These are phyloP conservation scores for Hydrolagus affinis DNA, from an alignment of 2,113 vertebrate species.

Conservation along the genomic window DNA sequence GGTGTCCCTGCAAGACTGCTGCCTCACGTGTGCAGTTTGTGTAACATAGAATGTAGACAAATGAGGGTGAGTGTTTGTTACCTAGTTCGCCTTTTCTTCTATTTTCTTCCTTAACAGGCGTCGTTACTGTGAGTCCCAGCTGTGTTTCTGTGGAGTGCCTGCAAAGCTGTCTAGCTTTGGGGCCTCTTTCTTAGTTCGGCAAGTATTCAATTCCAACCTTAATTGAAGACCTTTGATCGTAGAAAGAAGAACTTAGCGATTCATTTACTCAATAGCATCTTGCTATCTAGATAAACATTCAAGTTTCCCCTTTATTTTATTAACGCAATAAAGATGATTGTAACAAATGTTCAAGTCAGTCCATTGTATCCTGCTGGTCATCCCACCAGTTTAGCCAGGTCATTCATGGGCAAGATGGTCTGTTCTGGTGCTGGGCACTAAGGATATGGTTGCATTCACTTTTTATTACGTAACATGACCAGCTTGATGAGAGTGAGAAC, in stretches of 20 bases:
- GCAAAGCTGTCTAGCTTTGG: neutral
- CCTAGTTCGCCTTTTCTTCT: slow-evolving; percentile 34
- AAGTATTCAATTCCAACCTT: neutral
- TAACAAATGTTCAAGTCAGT: neutral
- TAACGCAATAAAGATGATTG: neutral
- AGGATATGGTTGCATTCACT: neutral
- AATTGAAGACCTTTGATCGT: neutral
- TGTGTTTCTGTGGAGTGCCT: neutral
- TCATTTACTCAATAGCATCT: neutral
- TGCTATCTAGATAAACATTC: neutral
- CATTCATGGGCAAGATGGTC: neutral
- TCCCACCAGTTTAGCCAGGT: slow-evolving; percentile 1
- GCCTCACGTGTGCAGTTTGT: slow-evolving; percentile 93
- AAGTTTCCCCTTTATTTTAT: neutral
- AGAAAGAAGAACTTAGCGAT: neutral
- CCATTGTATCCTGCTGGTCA: neutral
- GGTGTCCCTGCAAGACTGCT: slow-evolving; percentile 78
- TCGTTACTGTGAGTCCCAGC: neutral
- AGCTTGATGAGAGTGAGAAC: neutral
- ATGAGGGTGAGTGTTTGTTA: slow-evolving; percentile 84
- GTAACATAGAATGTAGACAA: slow-evolving; percentile 81
- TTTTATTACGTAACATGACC: neutral
- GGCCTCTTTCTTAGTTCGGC: slow-evolving; percentile 2
- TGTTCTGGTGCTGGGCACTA: neutral
- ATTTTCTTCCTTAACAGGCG: slow-evolving; percentile 28